These are phyloP conservation scores for Heliconius hermathena DNA, from an alignment of 1,140 invertebrate genomes.

Conservation along the genomic window DNA sequence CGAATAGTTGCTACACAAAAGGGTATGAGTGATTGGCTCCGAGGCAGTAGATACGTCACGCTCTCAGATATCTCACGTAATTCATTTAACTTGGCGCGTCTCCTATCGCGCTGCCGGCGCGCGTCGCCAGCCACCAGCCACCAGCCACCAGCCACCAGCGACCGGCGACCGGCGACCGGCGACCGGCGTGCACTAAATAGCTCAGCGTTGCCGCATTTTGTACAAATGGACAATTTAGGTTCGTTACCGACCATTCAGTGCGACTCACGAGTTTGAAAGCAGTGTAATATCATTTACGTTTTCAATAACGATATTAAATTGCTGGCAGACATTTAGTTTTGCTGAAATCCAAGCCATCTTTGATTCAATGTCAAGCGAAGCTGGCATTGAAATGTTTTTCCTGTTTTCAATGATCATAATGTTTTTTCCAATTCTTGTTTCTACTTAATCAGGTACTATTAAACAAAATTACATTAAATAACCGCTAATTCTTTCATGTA, in stretches of 20 bases:
- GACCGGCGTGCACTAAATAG: constrained; percentile 11
- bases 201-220: constrained; percentile 5
- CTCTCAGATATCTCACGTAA: constrained; percentile 32
- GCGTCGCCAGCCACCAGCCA: background rate
- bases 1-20: background rate
- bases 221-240: constrained; percentile 5
- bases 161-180: too few relatives aligned
- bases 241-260: constrained; percentile 6
- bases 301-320: background rate
- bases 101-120: background rate
- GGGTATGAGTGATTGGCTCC: constrained; percentile 22
- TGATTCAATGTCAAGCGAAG: background rate
- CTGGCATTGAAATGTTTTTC: background rate
- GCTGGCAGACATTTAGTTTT: background rate
- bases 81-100: constrained; percentile 25
- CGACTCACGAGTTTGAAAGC: background rate
- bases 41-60: constrained; percentile 29
- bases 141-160: background rate
- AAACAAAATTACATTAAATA: too few relatives aligned
- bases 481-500: too few relatives aligned
- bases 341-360: background rate
- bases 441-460: too few relatives aligned
- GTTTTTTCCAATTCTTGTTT: too few relatives aligned
- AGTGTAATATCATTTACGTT: background rate
- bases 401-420: background rate